These are phyloP conservation scores for Eretmochelys imbricata DNA, from an alignment of 2,113 vertebrate species.

Conservation along the genomic window DNA sequence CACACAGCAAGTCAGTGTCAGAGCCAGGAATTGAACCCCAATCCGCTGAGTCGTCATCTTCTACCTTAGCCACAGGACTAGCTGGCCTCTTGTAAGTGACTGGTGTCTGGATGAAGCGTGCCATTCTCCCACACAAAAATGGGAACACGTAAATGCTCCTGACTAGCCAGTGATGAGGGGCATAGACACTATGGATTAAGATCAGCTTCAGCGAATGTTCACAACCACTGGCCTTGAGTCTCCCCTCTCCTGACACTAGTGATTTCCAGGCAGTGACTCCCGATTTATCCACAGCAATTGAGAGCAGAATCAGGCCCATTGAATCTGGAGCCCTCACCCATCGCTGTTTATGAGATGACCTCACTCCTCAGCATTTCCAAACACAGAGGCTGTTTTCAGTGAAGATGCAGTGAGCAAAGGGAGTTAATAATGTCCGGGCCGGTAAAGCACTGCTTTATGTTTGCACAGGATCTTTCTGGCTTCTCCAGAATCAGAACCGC, in stretches of 20 bases:
- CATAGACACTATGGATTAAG: background rate
- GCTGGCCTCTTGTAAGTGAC: background rate
- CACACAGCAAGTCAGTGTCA: background rate
- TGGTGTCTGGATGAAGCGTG: background rate
- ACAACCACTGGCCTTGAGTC: background rate
- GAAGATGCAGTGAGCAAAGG: background rate
- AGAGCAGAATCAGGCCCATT: background rate
- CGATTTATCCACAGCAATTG: background rate
- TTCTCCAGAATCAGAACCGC: background rate
- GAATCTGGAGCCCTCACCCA: background rate
- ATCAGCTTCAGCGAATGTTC: background rate
- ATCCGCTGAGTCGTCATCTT: background rate
- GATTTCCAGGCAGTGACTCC: background rate
- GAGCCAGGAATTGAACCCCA: background rate
- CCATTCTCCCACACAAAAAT: background rate
- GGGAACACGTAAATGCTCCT: background rate
- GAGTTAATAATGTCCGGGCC: background rate
- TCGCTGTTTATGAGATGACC: background rate
- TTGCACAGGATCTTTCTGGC: background rate
- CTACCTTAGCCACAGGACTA: background rate
- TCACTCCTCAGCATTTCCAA: rapidly evolving
- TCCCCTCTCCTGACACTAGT: background rate
- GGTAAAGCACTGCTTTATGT: background rate
- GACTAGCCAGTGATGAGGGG: background rate
- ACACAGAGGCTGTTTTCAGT: background rate